Conservation (phyloP, 2,888 invertebrate species). For the Altica lythri region DNA sequence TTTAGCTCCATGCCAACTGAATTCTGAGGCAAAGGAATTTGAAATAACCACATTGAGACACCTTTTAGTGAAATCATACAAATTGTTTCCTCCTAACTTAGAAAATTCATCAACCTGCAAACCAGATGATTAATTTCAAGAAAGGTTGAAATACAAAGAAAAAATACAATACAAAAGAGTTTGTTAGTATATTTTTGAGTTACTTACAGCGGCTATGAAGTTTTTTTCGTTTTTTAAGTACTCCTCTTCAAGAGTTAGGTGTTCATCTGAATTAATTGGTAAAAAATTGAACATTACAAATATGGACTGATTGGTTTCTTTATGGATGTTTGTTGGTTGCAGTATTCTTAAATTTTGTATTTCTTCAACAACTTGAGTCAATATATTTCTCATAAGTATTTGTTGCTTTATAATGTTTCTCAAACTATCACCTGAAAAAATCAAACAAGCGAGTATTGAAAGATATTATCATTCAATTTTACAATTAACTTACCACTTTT, state of each 20-base stretch:
- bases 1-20: no score
- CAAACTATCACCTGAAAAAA: slow-evolving; percentile 16
- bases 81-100: slow-evolving; percentile 12
- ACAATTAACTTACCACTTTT: slow-evolving; percentile 8
- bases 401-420: slow-evolving; percentile 12
- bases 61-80: slow-evolving; percentile 11
- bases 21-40: no score
- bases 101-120: slow-evolving; percentile 15
- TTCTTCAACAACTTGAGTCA: slow-evolving; percentile 8
- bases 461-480: slow-evolving; percentile 3
- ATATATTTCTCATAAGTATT: slow-evolving; percentile 9
- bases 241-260: no score
- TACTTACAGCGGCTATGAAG: no score
- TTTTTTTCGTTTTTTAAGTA: no score
- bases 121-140: slow-evolving; percentile 4
- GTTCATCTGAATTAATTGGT: slow-evolving; percentile 11
- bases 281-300: slow-evolving; percentile 8
- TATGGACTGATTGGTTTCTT: slow-evolving; percentile 3
- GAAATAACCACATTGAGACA: no score
- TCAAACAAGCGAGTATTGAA: no score
- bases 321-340: slow-evolving; percentile 4
- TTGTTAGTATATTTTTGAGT: no score
- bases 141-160: slow-evolving; percentile 1
- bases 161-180: no score
- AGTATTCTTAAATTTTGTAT: slow-evolving; percentile 4